These are phyloP conservation scores for Labrus mixtus DNA, from an alignment of 2,113 vertebrate species.

Conservation along the genomic window DNA sequence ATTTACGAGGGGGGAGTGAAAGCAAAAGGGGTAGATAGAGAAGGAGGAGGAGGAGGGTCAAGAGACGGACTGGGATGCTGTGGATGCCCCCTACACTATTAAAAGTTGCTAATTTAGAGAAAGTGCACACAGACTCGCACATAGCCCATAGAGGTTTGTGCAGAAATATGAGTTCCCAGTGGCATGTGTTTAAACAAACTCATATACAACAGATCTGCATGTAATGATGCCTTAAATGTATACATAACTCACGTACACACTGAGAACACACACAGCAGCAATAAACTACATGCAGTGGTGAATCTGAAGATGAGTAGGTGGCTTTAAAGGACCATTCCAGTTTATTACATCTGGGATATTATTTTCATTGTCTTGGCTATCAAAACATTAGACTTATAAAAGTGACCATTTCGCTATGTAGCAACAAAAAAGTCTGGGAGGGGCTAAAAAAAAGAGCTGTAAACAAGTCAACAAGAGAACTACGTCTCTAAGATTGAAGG, in stretches of 20 bases:
- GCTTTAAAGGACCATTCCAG: conserved; percentile 48
- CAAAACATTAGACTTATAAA: neutral
- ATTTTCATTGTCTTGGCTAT: conserved; percentile 9
- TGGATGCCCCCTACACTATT: conserved; percentile 59
- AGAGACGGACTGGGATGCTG: conserved; percentile 61
- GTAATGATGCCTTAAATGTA: conserved; percentile 38
- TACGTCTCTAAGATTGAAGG: neutral
- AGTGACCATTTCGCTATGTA: neutral
- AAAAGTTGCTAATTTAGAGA: conserved; percentile 75
- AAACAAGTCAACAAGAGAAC: neutral
- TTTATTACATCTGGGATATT: conserved; percentile 35
- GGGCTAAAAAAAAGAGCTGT: neutral
- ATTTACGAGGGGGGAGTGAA: conserved; percentile 75
- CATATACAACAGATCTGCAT: conserved; percentile 27
- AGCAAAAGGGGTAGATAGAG: conserved; percentile 29
- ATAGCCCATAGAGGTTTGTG: conserved; percentile 32
- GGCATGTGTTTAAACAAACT: conserved; percentile 36
- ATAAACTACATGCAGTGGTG: conserved; percentile 43
- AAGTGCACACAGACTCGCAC: conserved; percentile 31
- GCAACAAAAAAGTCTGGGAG: neutral
- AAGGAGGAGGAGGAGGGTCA: conserved; percentile 2
- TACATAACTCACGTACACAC: conserved; percentile 11
- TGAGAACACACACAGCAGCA: conserved; percentile 8
- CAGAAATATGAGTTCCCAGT: conserved; percentile 10
- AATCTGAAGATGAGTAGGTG: conserved; percentile 25